Conservation (phyloP, 2,797 vertebrate species). For the Phoeniculus purpureus region DNA sequence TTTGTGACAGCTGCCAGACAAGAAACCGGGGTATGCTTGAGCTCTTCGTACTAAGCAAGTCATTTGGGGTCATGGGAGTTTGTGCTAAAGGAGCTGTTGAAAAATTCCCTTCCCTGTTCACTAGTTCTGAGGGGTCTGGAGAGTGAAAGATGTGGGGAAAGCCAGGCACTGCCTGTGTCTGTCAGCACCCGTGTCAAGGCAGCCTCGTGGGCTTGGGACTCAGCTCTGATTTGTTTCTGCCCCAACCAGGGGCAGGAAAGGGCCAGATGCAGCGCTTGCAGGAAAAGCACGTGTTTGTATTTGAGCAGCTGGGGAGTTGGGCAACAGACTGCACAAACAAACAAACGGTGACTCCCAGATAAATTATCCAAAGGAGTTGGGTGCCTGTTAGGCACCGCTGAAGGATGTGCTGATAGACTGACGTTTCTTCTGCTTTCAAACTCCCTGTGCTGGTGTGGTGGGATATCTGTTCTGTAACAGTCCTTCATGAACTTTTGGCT, state of each 20-base stretch:
- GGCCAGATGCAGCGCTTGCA: neutral
- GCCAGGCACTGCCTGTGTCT: neutral
- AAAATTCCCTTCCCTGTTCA: neutral
- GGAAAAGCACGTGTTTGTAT: neutral
- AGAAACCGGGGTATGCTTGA: neutral
- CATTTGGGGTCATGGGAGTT: neutral
- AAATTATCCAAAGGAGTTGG: neutral
- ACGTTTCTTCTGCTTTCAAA: slow-evolving; percentile 3
- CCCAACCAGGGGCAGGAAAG: neutral
- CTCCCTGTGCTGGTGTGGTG: neutral
- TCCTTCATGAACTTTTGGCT: neutral
- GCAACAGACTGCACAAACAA: slow-evolving; percentile 24
- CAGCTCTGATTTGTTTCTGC: neutral
- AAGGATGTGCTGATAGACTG: neutral
- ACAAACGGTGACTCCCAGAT: neutral
- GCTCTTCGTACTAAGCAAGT: neutral
- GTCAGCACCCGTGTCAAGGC: fast-evolving
- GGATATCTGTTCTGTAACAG: neutral
- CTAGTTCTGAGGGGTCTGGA: neutral
- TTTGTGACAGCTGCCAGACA: neutral
- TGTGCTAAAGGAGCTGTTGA: neutral
- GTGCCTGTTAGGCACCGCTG: neutral
- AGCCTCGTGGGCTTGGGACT: neutral
- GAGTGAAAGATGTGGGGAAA: neutral
- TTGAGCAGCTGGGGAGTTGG: slow-evolving; percentile 35